phyloP scores from a whole-genome alignment of 2,888 invertebrate species.

The Neelides folsomi region DNA sequence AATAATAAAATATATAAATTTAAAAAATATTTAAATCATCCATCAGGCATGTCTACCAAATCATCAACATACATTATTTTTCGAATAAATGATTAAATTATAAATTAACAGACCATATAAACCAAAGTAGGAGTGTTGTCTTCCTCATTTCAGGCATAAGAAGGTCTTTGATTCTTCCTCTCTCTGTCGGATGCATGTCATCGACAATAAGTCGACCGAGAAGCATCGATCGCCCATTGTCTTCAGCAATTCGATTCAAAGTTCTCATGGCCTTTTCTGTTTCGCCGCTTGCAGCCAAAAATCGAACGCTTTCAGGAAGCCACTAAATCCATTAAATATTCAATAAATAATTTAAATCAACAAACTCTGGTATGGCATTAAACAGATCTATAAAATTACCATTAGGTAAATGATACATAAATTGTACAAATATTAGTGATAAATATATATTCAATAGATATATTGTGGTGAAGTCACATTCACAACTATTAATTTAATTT shows the following conservation, averaged over 20 bases:
- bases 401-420: background rate
- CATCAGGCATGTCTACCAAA: too few relatives aligned
- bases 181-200: constrained; percentile 42
- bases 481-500: too few relatives aligned
- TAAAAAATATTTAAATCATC: too few relatives aligned
- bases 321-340: constrained; percentile 54
- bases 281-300: constrained; percentile 71
- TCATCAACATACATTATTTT: background rate
- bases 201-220: constrained; percentile 71
- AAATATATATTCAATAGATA: too few relatives aligned
- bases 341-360: background rate
- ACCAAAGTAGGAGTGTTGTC: constrained; percentile 78
- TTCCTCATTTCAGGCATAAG: constrained; percentile 59
- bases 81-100: background rate
- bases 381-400: constrained; percentile 4
- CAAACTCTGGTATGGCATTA: background rate
- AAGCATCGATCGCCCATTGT: constrained; percentile 79
- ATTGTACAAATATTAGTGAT: too few relatives aligned
- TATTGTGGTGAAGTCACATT: too few relatives aligned
- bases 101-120: constrained; percentile 61
- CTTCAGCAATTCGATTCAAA: constrained; percentile 68
- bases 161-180: constrained; percentile 57
- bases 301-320: constrained; percentile 86
- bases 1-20: too few relatives aligned
- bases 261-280: constrained; percentile 73